These are phyloP conservation scores for Caretta caretta DNA, from an alignment of 2,113 vertebrate species.

Conservation along the genomic window DNA sequence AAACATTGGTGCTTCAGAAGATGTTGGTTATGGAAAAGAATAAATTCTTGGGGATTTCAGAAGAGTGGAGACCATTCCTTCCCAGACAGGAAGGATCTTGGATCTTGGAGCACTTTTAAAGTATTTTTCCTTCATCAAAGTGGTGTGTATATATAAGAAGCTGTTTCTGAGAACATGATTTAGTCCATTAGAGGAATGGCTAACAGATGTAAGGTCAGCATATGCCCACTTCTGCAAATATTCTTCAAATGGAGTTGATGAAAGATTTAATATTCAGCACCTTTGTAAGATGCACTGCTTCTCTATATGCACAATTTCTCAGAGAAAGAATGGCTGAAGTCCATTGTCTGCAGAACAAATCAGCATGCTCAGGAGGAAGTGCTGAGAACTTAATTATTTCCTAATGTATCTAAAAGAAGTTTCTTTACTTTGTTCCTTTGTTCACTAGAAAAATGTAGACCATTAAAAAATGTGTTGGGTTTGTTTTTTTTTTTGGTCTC, in stretches of 20 bases:
- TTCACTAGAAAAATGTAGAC: background rate
- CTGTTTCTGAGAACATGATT: background rate
- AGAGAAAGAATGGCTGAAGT: background rate
- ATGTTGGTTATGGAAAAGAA: background rate
- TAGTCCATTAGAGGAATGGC: background rate
- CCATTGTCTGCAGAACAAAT: fast-evolving
- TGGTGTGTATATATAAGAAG: background rate
- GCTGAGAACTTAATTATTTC: background rate
- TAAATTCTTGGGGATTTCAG: background rate
- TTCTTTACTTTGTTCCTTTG: background rate
- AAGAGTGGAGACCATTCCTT: background rate
- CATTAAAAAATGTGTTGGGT: background rate
- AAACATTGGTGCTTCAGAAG: background rate
- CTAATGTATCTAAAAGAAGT: background rate
- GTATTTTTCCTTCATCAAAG: background rate
- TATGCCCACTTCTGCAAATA: background rate
- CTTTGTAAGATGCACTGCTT: background rate
- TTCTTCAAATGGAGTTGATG: background rate
- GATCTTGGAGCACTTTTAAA: background rate
- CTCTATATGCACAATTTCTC: background rate
- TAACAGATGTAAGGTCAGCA: background rate
- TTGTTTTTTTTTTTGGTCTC: background rate
- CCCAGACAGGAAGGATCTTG: background rate
- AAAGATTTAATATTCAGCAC: background rate
- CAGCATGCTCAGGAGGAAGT: background rate